Evolutionary conservation across 2,113 vertebrate genomes (phyloP), one percentile per base, ranked within the genome.

Genomic region (Capreolus pygargus): DNA sequence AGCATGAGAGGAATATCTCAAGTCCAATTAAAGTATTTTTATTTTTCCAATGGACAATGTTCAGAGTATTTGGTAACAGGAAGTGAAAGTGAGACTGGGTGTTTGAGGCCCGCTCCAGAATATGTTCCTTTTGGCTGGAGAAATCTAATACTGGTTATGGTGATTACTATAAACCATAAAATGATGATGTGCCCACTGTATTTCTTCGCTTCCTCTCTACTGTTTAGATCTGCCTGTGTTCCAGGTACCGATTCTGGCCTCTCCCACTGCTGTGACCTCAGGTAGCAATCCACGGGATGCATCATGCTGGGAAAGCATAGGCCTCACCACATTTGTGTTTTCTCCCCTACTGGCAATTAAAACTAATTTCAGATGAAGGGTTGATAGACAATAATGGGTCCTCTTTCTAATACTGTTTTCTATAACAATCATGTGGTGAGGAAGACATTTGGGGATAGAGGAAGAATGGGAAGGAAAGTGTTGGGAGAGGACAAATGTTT

Each of bases 351-450:
- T 85, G 23, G 43, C 76, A 93, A 47, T 82, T 97, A 13, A 11
- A 85, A 97, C n/a, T 36, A 47, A 45, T 60, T 60, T 95, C 58
- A 86, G 78, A 76, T 78, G 86, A 92, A 86, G 33, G 43, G 17
- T 58, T 78, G 82, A 61, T 39, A 67, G 19, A 7, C n/a, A n/a
- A 36, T 86, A 28, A 83, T 83, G 16, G 6, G 7, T 78, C 1
- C 3, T 21, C 7, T 52, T 92, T 74, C 60, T 25, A 86, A 1
- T 47, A 61, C n/a, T 7, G 30, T 87, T 87, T 91, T 60, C n/a
- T 86, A 7, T n/a, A 79, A 25, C 33, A 94, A 28, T 89, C 33
- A 76, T 21, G 39, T 70, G 43, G 7, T 79, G 8, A 36, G 33
- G 16, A 91, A 83, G 60, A 78, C 9, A 89, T 82, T 78, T 76